Base-by-base conservation (phyloP, 2,888 invertebrate genomes). In the Gryllus longicercus region DNA sequence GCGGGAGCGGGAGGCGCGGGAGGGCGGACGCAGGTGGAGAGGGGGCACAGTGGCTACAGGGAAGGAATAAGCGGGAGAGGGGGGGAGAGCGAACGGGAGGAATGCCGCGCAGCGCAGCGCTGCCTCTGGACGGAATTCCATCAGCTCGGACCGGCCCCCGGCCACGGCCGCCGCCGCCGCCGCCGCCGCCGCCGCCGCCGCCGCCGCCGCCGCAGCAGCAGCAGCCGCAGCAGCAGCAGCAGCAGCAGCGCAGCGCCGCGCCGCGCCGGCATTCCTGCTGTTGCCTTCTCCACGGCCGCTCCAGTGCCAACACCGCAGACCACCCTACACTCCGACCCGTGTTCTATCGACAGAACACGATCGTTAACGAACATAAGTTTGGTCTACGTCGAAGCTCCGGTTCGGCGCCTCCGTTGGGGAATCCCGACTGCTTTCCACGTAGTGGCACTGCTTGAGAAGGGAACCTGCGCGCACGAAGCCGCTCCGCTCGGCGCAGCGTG, bases 41-140 rank as follows among this genome's bases (percentile, higher is more conserved):
- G 21, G 63, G n/a, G 16, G 63, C 5, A 10, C 16, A 14, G 8
- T 0, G 38, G 38, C 8, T 1, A 8, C 8, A 5, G 38, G 8
- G 38, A 8, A 5, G 63, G 63, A 63, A 18, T 14, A n/a, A 63
- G 63, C n/a, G 14, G 16, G 63, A n/a, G 63, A 63, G 38, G 63
- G 63, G 63, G 63, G 0, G n/a, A n/a, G 63, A 63, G n/a, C 16
- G 63, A n/a, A 63, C 16, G 63, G 63, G 63, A 63, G n/a, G 63
- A 63, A 63, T 63, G 63, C 63, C 63, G n/a, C 63, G 63, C 16
- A 11, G 63, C 63, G 63, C 63, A 14, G 63, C 63, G 63, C 63
- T n/a, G n/a, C 63, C 63, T 63, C 63, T 63, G 63, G 63, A 63
- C 63, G 63, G 63, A 63, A 63, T 63, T 63, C 63, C 63, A 63